phyloP scores from a whole-genome alignment of 2,113 vertebrate genomes.

The Hippocampus abdominalis region DNA sequence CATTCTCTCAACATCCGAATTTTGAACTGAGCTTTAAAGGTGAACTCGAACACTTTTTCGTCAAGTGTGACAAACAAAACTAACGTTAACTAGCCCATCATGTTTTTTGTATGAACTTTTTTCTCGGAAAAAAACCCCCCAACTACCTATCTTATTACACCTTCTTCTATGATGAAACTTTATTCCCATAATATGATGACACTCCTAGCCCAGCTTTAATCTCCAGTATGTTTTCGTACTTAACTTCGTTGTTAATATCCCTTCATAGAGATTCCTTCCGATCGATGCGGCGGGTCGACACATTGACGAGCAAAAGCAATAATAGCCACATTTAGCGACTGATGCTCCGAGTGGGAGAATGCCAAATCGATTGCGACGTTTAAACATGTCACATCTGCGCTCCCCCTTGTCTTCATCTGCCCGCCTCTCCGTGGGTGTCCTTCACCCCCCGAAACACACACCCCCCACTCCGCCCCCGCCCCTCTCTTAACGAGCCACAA shows the following conservation, averaged over 20 bases:
- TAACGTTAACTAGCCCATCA: too few relatives aligned
- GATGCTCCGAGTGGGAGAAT: slow-evolving; percentile 31
- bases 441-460: slow-evolving; percentile 36
- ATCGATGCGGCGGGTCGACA: not conserved
- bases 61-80: too few relatives aligned
- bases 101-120: too few relatives aligned
- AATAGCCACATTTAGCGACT: slow-evolving; percentile 30
- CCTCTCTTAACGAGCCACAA: slow-evolving; percentile 50
- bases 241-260: not conserved
- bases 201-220: not conserved
- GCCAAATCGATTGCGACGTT: slow-evolving; percentile 71
- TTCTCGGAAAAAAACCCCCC: not conserved
- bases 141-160: not conserved
- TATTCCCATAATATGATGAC: not conserved
- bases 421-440: slow-evolving; percentile 38
- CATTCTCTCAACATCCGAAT: too few relatives aligned
- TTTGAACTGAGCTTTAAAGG: too few relatives aligned
- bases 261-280: not conserved
- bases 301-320: not conserved
- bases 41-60: too few relatives aligned
- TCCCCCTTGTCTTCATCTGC: slow-evolving; percentile 64
- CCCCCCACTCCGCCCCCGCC: not conserved
- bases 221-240: not conserved
- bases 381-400: slow-evolving; percentile 71
- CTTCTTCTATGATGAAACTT: not conserved